A percentile compares a stretch with the other conserved stretches of the same genome.
phyloP scores from a whole-genome alignment of 1,140 invertebrate species.

The Pseudomyrmex sp. region DNA sequence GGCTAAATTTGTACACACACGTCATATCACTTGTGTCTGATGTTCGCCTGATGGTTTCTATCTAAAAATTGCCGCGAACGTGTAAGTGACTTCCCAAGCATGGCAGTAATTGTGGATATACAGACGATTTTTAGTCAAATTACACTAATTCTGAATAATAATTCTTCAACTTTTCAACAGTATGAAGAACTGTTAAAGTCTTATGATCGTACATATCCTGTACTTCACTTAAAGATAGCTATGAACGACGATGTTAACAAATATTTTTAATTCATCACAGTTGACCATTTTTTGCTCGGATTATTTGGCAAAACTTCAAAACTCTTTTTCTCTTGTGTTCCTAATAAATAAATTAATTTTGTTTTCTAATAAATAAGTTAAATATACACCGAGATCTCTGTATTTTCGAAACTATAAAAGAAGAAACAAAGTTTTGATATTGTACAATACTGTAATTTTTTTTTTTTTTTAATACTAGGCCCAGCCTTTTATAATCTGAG shows the following conservation, averaged over 20 bases:
- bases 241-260: constrained; percentile 49
- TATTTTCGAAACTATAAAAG: constrained; percentile 44
- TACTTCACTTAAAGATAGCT: constrained; percentile 54
- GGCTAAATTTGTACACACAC: constrained; percentile 63
- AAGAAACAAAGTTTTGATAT: constrained; percentile 50
- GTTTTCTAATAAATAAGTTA: constrained; percentile 34
- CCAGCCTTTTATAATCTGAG: neutral
- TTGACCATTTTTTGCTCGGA: constrained; percentile 8
- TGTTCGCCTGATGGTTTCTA: constrained; percentile 47
- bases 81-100: constrained; percentile 55
- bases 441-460: neutral
- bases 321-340: neutral
- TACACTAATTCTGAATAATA: constrained; percentile 41
- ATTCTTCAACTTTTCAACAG: constrained; percentile 40
- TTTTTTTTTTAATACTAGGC: neutral
- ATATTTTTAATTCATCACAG: constrained; percentile 53
- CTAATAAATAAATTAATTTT: constrained; percentile 32
- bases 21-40: constrained; percentile 73
- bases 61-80: constrained; percentile 68
- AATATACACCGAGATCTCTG: neutral
- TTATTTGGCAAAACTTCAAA: constrained; percentile 1
- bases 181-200: constrained; percentile 61
- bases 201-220: constrained; percentile 68
- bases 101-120: constrained; percentile 62
- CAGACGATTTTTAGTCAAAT: constrained; percentile 48